phyloP scores from a whole-genome alignment of 2,113 vertebrate species.

The Pipa parva region DNA sequence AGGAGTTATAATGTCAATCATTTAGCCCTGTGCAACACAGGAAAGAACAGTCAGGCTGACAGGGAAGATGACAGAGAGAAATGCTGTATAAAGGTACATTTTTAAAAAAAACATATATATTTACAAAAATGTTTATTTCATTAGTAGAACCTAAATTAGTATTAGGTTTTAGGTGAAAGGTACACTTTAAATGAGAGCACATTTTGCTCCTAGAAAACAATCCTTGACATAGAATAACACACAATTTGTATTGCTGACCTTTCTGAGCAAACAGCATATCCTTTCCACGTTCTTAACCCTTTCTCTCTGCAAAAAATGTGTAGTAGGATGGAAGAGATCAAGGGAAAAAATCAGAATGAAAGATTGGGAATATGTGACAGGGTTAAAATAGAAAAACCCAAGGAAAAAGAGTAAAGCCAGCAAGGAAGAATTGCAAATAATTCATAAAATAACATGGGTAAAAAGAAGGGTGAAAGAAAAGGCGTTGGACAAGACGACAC shows the following conservation, averaged over 20 bases:
- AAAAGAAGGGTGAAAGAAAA: background rate
- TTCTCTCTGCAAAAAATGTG: slow-evolving; percentile 68
- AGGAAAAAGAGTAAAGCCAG: background rate
- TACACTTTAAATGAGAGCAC: no score
- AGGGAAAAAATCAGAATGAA: background rate
- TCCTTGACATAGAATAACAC: background rate
- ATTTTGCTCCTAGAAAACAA: background rate
- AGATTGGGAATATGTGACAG: background rate
- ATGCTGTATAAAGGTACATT: no score
- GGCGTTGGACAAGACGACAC: slow-evolving; percentile 29
- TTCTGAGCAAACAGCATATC: slow-evolving; percentile 86
- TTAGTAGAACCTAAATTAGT: no score
- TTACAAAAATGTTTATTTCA: no score
- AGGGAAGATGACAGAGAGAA: no score
- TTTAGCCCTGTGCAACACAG: no score
- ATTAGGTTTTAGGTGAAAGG: no score
- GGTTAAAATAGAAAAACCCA: background rate
- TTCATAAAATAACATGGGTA: background rate
- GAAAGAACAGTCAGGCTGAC: no score
- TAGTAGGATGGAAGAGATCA: slow-evolving; percentile 32
- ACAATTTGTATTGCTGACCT: slow-evolving; percentile 65
- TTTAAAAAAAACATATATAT: no score
- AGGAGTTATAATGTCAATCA: no score
- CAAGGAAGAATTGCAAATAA: background rate
- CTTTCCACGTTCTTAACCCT: slow-evolving; percentile 88